Evolutionary conservation across 2,888 invertebrate genomes (phyloP).

Genomic region (Rugalucina vietnamica): DNA sequence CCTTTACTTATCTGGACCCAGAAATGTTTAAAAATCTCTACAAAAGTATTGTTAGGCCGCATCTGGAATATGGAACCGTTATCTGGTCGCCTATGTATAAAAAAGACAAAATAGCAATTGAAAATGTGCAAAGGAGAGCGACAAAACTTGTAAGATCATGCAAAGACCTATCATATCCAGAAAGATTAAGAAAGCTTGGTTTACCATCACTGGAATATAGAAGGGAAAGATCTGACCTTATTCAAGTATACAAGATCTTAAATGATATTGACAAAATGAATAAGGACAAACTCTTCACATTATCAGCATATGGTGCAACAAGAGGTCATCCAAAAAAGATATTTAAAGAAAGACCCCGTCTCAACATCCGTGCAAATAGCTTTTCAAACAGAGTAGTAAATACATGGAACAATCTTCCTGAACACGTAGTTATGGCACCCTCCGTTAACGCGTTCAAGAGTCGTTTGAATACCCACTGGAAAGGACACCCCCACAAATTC

Average conservation of each 20-base stretch:
- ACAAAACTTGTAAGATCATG: not conserved
- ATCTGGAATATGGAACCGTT: not conserved
- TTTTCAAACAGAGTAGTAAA: conserved; percentile 7
- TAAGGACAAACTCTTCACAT: not conserved
- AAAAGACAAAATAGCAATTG: conserved; percentile 18
- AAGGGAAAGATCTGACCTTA: conserved; percentile 12
- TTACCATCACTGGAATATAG: conserved; percentile 29
- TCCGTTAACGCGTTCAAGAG: not conserved
- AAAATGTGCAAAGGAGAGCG: conserved; percentile 29
- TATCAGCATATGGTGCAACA: not conserved
- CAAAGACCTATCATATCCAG: not conserved
- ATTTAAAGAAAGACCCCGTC: not conserved
- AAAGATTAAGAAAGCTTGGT: conserved; percentile 2
- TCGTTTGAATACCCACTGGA: not conserved
- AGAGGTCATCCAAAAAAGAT: conserved; percentile 7
- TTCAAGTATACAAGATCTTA: conserved; percentile 12
- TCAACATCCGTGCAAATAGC: not conserved
- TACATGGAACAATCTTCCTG: conserved; percentile 5
- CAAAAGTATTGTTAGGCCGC: not conserved
- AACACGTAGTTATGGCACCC: not conserved
- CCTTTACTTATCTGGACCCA: not conserved
- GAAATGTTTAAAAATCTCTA: not conserved
- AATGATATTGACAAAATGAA: conserved; percentile 5
- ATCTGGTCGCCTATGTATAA: not conserved
- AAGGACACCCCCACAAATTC: too few species aligned